These are phyloP conservation scores for Artemia sinica DNA, from an alignment of 2,888 invertebrate genomes.

Conservation along the genomic window DNA sequence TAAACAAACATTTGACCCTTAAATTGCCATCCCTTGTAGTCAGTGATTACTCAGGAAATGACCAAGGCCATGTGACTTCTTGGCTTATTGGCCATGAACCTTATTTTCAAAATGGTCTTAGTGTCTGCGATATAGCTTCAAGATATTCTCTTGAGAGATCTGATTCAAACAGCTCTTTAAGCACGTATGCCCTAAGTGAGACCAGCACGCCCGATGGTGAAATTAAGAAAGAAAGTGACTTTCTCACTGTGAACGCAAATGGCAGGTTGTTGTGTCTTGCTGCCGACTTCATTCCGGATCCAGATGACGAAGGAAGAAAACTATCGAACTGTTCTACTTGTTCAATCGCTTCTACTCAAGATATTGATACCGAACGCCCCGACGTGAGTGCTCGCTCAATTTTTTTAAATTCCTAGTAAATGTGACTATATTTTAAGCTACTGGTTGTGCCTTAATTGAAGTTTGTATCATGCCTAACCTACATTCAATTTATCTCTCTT, in stretches of 20 bases:
- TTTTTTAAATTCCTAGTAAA: too few relatives aligned
- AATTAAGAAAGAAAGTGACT: neutral
- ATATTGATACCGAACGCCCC: neutral
- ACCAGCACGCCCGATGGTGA: neutral
- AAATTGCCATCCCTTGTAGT: neutral
- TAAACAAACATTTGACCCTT: neutral
- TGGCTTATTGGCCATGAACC: conserved; percentile 7
- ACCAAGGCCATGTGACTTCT: conserved; percentile 13
- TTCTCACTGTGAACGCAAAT: neutral
- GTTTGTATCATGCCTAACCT: too few relatives aligned
- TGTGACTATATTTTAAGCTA: too few relatives aligned
- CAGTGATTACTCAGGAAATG: conserved; percentile 2
- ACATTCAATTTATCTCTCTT: too few relatives aligned
- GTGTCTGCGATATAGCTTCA: neutral
- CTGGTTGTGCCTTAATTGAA: too few relatives aligned
- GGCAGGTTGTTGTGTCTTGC: neutral
- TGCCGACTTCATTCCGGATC: neutral
- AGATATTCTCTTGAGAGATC: neutral
- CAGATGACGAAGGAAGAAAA: conserved; percentile 2
- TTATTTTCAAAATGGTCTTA: conserved; percentile 7
- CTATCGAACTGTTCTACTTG: conserved; percentile 3
- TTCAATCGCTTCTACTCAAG: neutral
- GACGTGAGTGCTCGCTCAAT: too few relatives aligned
- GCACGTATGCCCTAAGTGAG: conserved; percentile 10
- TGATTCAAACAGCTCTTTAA: conserved; percentile 9